phyloP scores from a whole-genome alignment of 37 sponge, comb jelly and placozoan genomes.

The Axinella damicornis region DNA sequence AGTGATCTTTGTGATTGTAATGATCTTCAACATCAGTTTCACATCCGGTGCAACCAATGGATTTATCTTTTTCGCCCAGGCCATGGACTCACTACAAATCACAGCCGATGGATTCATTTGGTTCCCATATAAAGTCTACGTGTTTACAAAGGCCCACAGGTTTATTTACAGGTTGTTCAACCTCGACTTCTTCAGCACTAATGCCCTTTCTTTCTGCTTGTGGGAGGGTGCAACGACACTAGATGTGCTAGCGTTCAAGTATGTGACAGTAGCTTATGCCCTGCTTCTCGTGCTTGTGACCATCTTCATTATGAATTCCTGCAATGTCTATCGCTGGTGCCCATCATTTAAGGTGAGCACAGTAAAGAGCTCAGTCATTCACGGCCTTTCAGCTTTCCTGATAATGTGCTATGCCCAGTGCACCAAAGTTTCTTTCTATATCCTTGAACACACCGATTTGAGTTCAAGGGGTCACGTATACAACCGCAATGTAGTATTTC shows the following conservation, averaged over 20 bases:
- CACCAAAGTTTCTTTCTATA: conserved; percentile 1
- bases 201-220: conserved; percentile 42
- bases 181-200: conserved; percentile 23
- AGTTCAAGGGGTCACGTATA: not conserved
- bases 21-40: conserved; percentile 57
- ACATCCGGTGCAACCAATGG: conserved; percentile 39
- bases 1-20: conserved; percentile 38
- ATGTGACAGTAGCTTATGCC: conserved; percentile 48
- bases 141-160: not conserved
- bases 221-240: conserved; percentile 20
- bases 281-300: conserved; percentile 1
- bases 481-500: not conserved
- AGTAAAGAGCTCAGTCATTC: conserved; percentile 5
- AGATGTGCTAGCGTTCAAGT: conserved; percentile 23
- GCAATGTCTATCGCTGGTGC: not conserved
- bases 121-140: not conserved
- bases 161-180: conserved; percentile 24
- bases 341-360: not conserved
- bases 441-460: not conserved
- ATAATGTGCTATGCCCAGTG: conserved; percentile 46
- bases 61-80: conserved; percentile 54
- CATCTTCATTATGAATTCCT: not conserved
- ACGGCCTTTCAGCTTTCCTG: conserved; percentile 57
- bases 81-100: conserved; percentile 1
- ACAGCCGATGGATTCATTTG: not conserved